Evolutionary conservation across 2,888 invertebrate species (phyloP), one percentile per base, ranked within the genome.

Genomic region (Sussaba pulchella): DNA sequence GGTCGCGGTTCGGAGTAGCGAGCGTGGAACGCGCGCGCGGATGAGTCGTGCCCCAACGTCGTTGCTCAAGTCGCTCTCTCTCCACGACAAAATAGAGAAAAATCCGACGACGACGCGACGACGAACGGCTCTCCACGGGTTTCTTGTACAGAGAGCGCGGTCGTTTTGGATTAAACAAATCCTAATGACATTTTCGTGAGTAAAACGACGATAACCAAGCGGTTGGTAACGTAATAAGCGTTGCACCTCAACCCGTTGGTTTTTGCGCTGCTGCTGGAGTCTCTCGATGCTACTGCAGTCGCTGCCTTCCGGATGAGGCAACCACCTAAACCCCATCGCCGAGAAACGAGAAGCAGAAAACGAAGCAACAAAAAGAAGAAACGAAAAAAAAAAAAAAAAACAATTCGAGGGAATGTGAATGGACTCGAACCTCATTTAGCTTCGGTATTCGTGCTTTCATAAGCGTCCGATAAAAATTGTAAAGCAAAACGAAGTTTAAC

Each of bases 131-230:
- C 52, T 52, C 52, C 5, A 4, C 2, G 50, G 24, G 52, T n/a
- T n/a, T n/a, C n/a, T n/a, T n/a, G n/a, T n/a, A n/a, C n/a, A n/a
- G n/a, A n/a, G n/a, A n/a, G 84, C 87, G 84, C 82, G 85, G 87
- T 87, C 86, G 86, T 86, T 90, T 87, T 83, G 69, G 83, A 85
- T 86, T 89, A 87, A 89, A 88, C 89, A 89, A 90, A 90, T 88
- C 86, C 86, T 91, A 90, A 91, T 90, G 90, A 90, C 89, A 90
- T 90, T 91, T 90, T 90, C 89, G 89, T 89, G 89, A 90, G 89
- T 82, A 84, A 85, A 89, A 90, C 88, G 86, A 87, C 31, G 31
- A 31, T 2, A 31, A 86, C 87, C 88, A 89, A 90, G 87, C 84
- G 82, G 86, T 31, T 78, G 86, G 85, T 85, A 81, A 77, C 84